phyloP scores from a whole-genome alignment of 2,113 vertebrate species.

The Recurvirostra avosetta region DNA sequence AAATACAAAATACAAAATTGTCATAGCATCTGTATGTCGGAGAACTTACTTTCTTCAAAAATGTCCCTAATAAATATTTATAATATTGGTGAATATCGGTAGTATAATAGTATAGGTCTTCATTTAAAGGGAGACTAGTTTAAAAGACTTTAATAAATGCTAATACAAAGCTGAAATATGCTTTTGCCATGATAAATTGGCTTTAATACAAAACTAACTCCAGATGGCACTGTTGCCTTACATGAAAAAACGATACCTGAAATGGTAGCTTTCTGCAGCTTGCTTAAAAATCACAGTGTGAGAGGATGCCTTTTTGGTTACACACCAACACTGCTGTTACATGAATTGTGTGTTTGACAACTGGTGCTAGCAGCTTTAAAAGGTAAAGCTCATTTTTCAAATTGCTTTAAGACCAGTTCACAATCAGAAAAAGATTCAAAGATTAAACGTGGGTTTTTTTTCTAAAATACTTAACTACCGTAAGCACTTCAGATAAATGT shows the following conservation, averaged over 20 bases:
- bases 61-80: not conserved
- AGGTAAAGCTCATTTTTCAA: not conserved
- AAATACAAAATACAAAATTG: not conserved
- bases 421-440: not conserved
- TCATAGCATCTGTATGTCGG: not conserved
- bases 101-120: not conserved
- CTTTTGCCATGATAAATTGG: not conserved
- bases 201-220: slow-evolving; percentile 6
- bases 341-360: not conserved
- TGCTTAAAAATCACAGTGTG: not conserved
- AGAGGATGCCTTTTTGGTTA: not conserved
- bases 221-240: slow-evolving; percentile 69
- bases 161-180: not conserved
- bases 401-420: not conserved
- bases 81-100: not conserved
- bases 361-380: not conserved
- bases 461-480: not conserved
- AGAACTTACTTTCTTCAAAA: not conserved
- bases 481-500: not conserved
- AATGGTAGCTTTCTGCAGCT: not conserved
- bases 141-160: not conserved
- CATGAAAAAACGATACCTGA: not conserved
- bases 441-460: not conserved
- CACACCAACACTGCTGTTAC: not conserved
- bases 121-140: not conserved